Conservation (phyloP, 35 echinoderm and acorn worm species). For the Acanthaster planci region DNA sequence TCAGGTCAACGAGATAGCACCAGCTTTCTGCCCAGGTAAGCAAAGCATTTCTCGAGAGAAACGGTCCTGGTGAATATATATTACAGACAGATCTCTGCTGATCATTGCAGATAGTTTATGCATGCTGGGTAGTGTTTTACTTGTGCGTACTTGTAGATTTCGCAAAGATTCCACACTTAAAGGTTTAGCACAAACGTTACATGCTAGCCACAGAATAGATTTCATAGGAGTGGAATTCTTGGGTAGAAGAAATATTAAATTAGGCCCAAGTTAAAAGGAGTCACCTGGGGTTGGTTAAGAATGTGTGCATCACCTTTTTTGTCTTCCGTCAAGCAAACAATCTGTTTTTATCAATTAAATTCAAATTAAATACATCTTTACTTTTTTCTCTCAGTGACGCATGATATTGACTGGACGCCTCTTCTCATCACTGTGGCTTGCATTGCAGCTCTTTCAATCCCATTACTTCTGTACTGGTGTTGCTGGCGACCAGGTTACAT, state of each 20-base stretch:
- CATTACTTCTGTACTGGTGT: slow-evolving; percentile 61
- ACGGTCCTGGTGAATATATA: background rate
- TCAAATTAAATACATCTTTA: background rate
- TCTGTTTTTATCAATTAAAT: too few species aligned
- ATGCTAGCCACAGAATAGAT: background rate
- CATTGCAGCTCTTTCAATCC: background rate
- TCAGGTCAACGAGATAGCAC: slow-evolving; percentile 20
- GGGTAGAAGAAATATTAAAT: background rate
- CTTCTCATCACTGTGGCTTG: slow-evolving; percentile 38
- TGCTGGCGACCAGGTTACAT: slow-evolving; percentile 72
- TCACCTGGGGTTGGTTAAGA: too few species aligned
- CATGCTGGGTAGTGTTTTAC: background rate
- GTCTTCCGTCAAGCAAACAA: too few species aligned
- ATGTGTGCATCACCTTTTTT: too few species aligned
- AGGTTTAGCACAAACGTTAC: background rate
- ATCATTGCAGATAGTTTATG: background rate
- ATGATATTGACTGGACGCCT: slow-evolving; percentile 30
- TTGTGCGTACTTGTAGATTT: background rate
- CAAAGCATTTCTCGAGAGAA: background rate
- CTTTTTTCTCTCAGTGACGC: background rate
- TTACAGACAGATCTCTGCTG: background rate
- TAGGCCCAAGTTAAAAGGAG: too few species aligned
- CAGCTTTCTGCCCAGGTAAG: slow-evolving; percentile 46
- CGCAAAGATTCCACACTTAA: too few species aligned
- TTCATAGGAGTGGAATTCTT: background rate